phyloP scores from a whole-genome alignment of 30 jellyfish, hydroid and myxozoan genomes.

The Rhopilema esculentum region DNA sequence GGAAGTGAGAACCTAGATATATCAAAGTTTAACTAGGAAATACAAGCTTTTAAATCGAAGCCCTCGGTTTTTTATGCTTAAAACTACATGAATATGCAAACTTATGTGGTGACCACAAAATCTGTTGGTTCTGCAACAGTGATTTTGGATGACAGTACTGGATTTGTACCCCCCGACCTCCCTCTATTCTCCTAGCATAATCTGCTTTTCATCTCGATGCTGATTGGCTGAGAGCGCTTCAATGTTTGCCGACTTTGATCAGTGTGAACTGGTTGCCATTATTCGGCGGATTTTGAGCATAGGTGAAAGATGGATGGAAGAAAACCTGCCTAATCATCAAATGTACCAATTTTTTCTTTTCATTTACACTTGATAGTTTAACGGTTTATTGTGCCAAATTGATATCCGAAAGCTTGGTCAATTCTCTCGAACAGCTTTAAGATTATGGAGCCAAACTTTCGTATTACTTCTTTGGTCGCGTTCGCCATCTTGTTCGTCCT shows the following conservation, averaged over 20 bases:
- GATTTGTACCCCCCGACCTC: conserved; percentile 36
- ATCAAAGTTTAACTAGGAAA: not conserved
- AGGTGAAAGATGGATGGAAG: conserved; percentile 53
- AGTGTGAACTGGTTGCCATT: conserved; percentile 18
- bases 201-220: conserved; percentile 46
- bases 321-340: not conserved
- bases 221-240: conserved; percentile 54
- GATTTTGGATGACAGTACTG: not conserved
- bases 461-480: conserved; percentile 34
- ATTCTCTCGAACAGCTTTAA: not conserved
- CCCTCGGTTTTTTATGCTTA: not conserved
- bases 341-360: not conserved
- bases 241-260: conserved; percentile 52
- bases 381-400: not conserved
- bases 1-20: no score
- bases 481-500: conserved; percentile 84
- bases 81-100: not conserved
- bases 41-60: not conserved
- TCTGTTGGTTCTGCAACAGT: not conserved
- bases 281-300: conserved; percentile 25
- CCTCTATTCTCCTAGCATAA: conserved; percentile 10
- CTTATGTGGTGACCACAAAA: not conserved
- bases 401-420: not conserved
- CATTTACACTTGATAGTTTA: not conserved
- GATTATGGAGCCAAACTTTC: conserved; percentile 40